phyloP scores from a whole-genome alignment of 2,797 vertebrate genomes.

The Falco concolor region DNA sequence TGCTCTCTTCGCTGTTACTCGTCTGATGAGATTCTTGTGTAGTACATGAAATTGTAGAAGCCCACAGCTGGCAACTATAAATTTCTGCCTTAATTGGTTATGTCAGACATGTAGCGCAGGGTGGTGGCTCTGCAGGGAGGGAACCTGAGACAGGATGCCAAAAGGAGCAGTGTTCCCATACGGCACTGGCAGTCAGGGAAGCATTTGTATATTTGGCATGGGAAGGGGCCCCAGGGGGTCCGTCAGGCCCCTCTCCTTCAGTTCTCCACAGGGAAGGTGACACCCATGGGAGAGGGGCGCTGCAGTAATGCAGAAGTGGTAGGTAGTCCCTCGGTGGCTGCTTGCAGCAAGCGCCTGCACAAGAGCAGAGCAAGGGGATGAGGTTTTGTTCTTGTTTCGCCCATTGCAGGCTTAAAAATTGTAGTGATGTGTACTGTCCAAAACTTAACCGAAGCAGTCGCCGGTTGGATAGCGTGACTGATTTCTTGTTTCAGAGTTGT shows the following conservation, averaged over 20 bases:
- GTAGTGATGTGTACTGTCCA: neutral
- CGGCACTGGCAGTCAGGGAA: rapidly evolving
- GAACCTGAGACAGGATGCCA: neutral
- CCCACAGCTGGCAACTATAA: conserved; percentile 29
- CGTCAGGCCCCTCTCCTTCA: neutral
- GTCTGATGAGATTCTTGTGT: conserved; percentile 9
- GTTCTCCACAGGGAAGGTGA: neutral
- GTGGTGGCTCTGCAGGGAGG: neutral
- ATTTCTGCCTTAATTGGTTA: conserved; percentile 22
- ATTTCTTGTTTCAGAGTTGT: neutral
- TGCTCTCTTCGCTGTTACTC: neutral
- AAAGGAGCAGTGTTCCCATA: neutral
- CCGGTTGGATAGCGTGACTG: neutral
- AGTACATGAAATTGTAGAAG: conserved; percentile 6
- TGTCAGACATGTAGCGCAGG: neutral
- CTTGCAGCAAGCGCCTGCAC: neutral
- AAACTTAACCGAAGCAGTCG: neutral
- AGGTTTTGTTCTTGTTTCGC: neutral
- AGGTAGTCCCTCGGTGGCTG: rapidly evolving
- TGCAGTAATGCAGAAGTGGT: neutral
- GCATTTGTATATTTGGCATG: neutral
- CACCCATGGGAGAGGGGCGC: neutral
- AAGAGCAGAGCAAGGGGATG: neutral
- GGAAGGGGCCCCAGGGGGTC: neutral
- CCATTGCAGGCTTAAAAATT: neutral